phyloP scores from a whole-genome alignment of 2,113 vertebrate species.

The Aldabrachelys gigantea region DNA sequence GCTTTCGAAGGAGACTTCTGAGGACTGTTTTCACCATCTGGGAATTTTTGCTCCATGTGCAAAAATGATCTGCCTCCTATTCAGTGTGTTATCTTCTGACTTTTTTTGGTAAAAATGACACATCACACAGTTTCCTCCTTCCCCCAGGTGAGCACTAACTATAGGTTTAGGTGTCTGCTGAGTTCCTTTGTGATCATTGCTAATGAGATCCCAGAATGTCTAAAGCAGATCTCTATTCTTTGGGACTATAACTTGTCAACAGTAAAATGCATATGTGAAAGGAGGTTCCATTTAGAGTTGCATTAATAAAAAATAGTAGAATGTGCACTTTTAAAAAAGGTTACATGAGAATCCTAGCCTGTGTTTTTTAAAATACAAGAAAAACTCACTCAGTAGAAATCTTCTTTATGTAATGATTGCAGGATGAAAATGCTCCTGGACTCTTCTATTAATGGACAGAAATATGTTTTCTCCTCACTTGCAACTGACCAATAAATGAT shows the following conservation, averaged over 20 bases:
- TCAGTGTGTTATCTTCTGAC: neutral
- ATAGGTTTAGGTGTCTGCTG: neutral
- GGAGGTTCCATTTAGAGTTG: neutral
- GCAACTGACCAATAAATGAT: neutral
- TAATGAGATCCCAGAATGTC: neutral
- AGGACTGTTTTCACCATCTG: neutral
- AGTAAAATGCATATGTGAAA: neutral
- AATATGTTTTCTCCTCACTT: neutral
- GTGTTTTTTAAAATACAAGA: neutral
- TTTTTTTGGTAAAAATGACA: neutral
- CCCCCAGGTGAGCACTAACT: neutral
- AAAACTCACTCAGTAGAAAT: neutral
- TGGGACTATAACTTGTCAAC: neutral
- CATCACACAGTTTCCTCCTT: neutral
- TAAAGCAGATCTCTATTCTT: neutral
- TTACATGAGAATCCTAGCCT: neutral
- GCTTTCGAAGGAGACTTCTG: conserved; percentile 1
- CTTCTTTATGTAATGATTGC: neutral
- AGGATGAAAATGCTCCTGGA: neutral
- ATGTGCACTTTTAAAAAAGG: neutral
- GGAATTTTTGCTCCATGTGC: neutral
- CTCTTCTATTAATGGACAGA: neutral
- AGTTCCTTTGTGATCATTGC: neutral
- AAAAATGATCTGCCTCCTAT: neutral
- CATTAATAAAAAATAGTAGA: neutral